phyloP scores from a whole-genome alignment of 1,140 invertebrate genomes.

The Diabrotica virgifera region DNA sequence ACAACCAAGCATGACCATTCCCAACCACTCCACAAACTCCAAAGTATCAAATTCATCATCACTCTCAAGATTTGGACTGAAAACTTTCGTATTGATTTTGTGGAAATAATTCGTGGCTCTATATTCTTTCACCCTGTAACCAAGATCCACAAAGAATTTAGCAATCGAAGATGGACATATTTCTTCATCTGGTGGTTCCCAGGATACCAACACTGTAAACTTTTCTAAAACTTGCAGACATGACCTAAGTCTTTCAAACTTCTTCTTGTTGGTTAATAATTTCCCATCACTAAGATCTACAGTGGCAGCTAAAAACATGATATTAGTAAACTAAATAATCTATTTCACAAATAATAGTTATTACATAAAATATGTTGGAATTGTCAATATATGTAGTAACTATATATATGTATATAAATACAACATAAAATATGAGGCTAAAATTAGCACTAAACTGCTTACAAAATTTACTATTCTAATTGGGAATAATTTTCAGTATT shows the following conservation, averaged over 20 bases:
- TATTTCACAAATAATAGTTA: too few species aligned
- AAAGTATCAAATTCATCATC: constrained; percentile 33
- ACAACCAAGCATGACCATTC: constrained; percentile 50
- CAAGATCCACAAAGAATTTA: constrained; percentile 53
- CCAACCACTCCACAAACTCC: constrained; percentile 57
- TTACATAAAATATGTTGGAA: background rate
- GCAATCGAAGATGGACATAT: constrained; percentile 61
- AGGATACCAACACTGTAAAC: constrained; percentile 53
- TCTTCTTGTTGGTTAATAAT: constrained; percentile 16
- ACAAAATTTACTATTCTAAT: too few species aligned
- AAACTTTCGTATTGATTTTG: constrained; percentile 46
- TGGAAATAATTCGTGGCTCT: constrained; percentile 43
- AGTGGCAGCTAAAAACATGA: constrained; percentile 25
- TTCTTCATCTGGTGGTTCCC: constrained; percentile 54
- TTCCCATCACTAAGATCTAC: constrained; percentile 21
- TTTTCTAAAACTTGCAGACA: constrained; percentile 48
- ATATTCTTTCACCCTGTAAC: constrained; percentile 51
- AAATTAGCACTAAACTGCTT: too few species aligned
- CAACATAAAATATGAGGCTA: too few species aligned
- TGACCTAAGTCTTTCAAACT: constrained; percentile 43
- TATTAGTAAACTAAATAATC: constrained; percentile 4
- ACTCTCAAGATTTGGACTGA: constrained; percentile 38
- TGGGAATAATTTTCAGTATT: too few species aligned
- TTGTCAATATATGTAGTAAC: too few species aligned
- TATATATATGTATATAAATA: too few species aligned